These are phyloP conservation scores for Drosophila parvula DNA, from an alignment of 1,140 invertebrate species.

Conservation along the genomic window DNA sequence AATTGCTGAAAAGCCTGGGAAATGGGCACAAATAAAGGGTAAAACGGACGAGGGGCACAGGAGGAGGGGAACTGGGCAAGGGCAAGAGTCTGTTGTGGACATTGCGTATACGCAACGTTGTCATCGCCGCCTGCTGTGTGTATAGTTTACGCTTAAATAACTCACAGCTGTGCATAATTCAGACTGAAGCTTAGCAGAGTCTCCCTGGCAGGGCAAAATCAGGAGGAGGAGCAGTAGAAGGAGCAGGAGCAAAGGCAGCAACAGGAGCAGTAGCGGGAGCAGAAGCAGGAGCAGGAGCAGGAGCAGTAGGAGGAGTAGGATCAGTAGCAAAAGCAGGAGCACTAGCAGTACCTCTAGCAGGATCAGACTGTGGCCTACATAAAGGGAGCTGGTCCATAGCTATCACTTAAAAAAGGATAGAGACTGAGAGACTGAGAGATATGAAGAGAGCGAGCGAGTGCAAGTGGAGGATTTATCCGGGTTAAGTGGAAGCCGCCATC, in stretches of 20 bases:
- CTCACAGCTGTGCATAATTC: conserved; percentile 59
- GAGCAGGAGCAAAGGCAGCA: neutral
- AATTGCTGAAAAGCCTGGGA: conserved; percentile 5
- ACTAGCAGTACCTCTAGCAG: neutral
- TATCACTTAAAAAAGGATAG: conserved; percentile 3
- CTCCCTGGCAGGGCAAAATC: neutral
- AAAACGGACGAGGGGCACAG: no score
- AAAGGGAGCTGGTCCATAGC: conserved; percentile 8
- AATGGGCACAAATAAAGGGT: neutral
- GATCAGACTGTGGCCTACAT: neutral
- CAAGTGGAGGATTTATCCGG: conserved; percentile 21
- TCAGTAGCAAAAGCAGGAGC: no score
- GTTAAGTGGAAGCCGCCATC: conserved; percentile 25
- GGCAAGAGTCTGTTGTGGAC: conserved; percentile 16
- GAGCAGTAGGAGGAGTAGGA: neutral
- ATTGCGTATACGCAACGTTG: conserved; percentile 42
- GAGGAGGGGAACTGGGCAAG: neutral
- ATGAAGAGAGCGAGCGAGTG: neutral
- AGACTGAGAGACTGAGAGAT: neutral
- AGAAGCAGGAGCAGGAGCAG: no score
- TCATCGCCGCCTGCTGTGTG: conserved; percentile 20
- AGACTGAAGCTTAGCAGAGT: conserved; percentile 17
- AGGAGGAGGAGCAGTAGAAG: no score
- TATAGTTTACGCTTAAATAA: conserved; percentile 65
- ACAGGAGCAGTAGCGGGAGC: no score